These are phyloP conservation scores for Prietella phreatophila DNA, from an alignment of 2,113 vertebrate species.

Conservation along the genomic window DNA sequence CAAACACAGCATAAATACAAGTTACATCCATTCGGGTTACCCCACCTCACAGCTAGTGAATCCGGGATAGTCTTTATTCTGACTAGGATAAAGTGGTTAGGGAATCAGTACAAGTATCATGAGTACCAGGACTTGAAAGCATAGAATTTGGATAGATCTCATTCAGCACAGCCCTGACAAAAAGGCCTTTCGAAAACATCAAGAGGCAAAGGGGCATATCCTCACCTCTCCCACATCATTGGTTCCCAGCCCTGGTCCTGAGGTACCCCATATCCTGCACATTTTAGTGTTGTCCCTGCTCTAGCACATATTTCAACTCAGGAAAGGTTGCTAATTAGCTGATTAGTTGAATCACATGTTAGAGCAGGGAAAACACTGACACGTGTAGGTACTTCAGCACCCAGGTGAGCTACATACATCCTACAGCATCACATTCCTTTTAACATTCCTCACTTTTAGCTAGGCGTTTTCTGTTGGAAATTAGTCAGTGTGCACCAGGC, in stretches of 20 bases:
- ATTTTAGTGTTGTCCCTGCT: background rate
- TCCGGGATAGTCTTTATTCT: background rate
- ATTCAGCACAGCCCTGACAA: background rate
- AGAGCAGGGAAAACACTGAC: background rate
- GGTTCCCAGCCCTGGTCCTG: background rate
- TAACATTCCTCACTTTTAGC: background rate
- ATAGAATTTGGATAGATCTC: background rate
- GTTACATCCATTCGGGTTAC: background rate
- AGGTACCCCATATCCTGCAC: background rate
- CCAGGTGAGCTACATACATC: background rate
- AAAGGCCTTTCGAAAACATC: background rate
- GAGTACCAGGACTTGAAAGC: background rate
- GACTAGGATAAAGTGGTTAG: background rate
- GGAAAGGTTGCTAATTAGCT: background rate
- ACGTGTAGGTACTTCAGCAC: background rate
- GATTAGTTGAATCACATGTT: background rate
- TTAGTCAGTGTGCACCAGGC: conserved; percentile 47
- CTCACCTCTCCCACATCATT: background rate
- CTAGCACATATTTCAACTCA: background rate
- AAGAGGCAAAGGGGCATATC: background rate
- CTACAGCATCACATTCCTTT: background rate
- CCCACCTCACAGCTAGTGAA: background rate
- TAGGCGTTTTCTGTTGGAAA: background rate
- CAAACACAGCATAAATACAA: background rate
- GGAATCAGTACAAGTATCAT: background rate